Base-by-base conservation (phyloP, 2,888 invertebrate species). In the Drosophila quinaria region DNA sequence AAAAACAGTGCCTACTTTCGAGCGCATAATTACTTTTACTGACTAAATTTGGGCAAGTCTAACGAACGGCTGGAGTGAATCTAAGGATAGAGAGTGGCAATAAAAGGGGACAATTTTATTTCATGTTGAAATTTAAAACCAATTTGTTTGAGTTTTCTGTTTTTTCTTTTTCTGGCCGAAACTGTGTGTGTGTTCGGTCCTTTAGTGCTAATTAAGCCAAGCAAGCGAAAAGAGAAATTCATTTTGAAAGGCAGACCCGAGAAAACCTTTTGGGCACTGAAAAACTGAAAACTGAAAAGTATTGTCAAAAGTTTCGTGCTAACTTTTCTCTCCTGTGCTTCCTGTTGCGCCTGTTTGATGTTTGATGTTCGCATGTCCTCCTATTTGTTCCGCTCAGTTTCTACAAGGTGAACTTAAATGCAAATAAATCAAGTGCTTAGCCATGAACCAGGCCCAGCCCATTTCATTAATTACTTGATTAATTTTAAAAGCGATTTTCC, bases 151-250 rank as follows among this genome's bases (percentile, higher is more conserved):
- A 72, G 68, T 69, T 72, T 65, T 63, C 52, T 60, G 19, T 42
- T 55, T 55, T 19, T 39, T 25, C 22, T 11, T 25, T 35, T 49
- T 54, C 66, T 39, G 44, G 41, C 41, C 17, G 44, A 63, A 60
- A 39, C 68, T 31, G 33, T 59, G 15, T 64, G 55, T 61, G 55
- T 62, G 42, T 63, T 50, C 50, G 52, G 74, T 72, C 72, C 65
- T 88, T 80, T 86, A 52, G 69, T 80, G 70, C 80, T 83, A 88
- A 83, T 88, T 83, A 83, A 71, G 70, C 67, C 75, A 54, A 68
- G 60, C 29, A 68, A 58, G 46, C 41, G 41, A 25, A 58, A 47
- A 56, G 68, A 67, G 56, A 61, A 63, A 42, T 15, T 60, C n/a
- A 22, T 33, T 41, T 50, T 49, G 37, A 44, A 62, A 55, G 39